phyloP scores from a whole-genome alignment of 1,140 invertebrate species.

The Solen grandis region DNA sequence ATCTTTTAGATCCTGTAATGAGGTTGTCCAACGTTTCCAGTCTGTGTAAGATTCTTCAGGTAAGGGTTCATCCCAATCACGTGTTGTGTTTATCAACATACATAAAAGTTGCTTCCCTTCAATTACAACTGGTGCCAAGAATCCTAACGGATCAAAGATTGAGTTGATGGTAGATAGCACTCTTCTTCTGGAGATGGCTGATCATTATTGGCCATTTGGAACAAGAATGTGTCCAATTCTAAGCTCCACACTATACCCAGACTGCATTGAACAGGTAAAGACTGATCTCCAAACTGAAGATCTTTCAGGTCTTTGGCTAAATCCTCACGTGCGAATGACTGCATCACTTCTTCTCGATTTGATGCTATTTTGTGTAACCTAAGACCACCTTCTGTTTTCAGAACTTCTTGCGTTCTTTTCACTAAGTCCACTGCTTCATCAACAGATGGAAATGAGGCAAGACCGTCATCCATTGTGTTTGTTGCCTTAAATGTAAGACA shows the following conservation, averaged over 20 bases:
- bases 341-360: constrained; percentile 51
- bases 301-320: constrained; percentile 54
- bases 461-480: constrained; percentile 39
- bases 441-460: constrained; percentile 9
- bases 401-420: constrained; percentile 24
- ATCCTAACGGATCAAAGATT: constrained; percentile 64
- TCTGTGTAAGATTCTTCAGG: background rate
- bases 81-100: constrained; percentile 12
- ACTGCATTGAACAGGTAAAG: constrained; percentile 48
- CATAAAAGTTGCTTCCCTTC: constrained; percentile 61
- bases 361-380: constrained; percentile 56
- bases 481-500: too few species aligned
- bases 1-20: background rate
- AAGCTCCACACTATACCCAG: constrained; percentile 59
- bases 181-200: constrained; percentile 35
- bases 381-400: constrained; percentile 17
- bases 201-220: constrained; percentile 9
- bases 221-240: constrained; percentile 54
- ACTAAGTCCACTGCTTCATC: constrained; percentile 23
- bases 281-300: constrained; percentile 48
- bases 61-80: constrained; percentile 37
- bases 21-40: constrained; percentile 19
- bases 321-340: constrained; percentile 51
- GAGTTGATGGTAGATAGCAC: constrained; percentile 55
- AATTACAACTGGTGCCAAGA: constrained; percentile 47